A percentile compares a stretch with the other conserved stretches of the same genome.
These are phyloP conservation scores for Albula glossodonta DNA, from an alignment of 2,113 vertebrate genomes.

Conservation along the genomic window DNA sequence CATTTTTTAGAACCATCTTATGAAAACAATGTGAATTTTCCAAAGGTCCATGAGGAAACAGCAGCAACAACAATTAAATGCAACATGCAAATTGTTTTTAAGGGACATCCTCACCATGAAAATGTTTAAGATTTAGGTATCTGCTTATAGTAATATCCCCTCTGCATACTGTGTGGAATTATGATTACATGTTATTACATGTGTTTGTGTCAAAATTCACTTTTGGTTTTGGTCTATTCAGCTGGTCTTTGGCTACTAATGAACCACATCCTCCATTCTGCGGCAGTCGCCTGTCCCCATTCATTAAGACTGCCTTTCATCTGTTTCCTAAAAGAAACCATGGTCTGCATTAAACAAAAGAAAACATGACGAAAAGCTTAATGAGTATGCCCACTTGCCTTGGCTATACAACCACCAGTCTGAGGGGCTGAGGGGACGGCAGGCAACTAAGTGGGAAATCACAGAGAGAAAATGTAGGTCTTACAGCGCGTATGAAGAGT, in stretches of 20 bases:
- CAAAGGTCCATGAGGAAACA: background rate
- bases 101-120: constrained; percentile 8
- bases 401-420: constrained; percentile 49
- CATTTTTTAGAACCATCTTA: background rate
- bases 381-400: constrained; percentile 55
- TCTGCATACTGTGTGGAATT: constrained; percentile 49
- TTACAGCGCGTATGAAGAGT: background rate
- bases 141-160: constrained; percentile 33
- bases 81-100: background rate
- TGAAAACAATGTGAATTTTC: background rate
- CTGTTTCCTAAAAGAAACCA: constrained; percentile 56
- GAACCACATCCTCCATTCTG: constrained; percentile 72
- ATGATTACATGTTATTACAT: constrained; percentile 23
- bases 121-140: constrained; percentile 19
- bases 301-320: constrained; percentile 73
- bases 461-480: constrained; percentile 14
- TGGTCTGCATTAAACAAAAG: constrained; percentile 55
- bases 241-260: constrained; percentile 69
- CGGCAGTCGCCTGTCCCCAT: constrained; percentile 57
- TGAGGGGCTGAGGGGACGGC: constrained; percentile 20
- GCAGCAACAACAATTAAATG: background rate
- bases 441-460: background rate
- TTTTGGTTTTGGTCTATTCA: constrained; percentile 67
- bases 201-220: constrained; percentile 53
- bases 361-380: constrained; percentile 56